These are phyloP conservation scores for Myiotriccus ornatus DNA, from an alignment of 2,797 vertebrate species.

Conservation along the genomic window DNA sequence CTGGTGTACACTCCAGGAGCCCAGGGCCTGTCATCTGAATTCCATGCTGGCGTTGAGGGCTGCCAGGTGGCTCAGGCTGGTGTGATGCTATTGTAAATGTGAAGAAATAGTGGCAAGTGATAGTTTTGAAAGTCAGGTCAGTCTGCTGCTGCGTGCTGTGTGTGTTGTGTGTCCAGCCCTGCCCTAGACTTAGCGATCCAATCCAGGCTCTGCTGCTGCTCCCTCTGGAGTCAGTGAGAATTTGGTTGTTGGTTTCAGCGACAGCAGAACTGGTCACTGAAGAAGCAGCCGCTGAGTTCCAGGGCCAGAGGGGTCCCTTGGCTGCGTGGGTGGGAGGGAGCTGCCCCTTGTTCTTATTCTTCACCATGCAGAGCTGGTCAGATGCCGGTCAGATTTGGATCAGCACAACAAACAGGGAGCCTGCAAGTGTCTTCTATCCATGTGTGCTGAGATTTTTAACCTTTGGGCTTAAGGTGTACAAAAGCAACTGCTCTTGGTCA, in stretches of 20 bases:
- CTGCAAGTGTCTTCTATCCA: neutral
- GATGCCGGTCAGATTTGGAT: neutral
- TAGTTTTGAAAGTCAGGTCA: neutral
- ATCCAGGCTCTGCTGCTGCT: neutral
- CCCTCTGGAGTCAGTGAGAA: neutral
- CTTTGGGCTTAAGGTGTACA: neutral
- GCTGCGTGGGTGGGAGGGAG: neutral
- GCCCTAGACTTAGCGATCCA: neutral
- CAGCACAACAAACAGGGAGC: neutral
- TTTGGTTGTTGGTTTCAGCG: neutral
- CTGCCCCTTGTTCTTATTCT: neutral
- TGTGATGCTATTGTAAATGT: neutral
- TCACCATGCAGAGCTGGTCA: neutral
- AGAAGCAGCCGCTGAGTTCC: accelerated
- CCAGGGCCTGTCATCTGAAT: neutral
- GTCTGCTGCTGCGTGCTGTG: neutral
- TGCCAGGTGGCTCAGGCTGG: neutral
- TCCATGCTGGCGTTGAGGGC: neutral
- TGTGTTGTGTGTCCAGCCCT: conserved; percentile 34
- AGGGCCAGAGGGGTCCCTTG: accelerated
- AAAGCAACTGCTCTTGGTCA: neutral
- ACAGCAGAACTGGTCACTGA: neutral
- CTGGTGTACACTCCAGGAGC: neutral
- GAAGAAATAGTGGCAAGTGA: neutral
- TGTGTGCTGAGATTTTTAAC: neutral